Evolutionary conservation across 2,888 invertebrate species (phyloP).

Genomic region (Cinara cedri): DNA sequence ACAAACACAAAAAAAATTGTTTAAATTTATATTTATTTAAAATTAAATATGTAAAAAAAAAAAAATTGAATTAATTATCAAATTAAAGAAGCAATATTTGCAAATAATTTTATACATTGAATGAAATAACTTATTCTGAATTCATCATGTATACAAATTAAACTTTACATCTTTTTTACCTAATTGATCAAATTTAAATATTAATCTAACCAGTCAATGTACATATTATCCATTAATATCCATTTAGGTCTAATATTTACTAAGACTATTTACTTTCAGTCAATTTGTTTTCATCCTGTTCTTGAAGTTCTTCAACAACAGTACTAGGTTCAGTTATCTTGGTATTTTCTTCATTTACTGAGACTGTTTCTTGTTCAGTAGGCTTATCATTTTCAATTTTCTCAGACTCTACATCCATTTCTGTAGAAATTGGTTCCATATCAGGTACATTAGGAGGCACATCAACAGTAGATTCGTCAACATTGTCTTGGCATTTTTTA

Average conservation of each 20-base stretch:
- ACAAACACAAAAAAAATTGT: constrained; percentile 24
- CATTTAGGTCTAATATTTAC: constrained; percentile 31
- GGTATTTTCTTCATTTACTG: constrained; percentile 22
- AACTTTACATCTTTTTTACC: constrained; percentile 33
- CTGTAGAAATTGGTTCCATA: not conserved
- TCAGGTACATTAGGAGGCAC: no score
- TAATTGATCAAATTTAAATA: constrained; percentile 38
- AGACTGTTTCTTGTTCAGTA: constrained; percentile 7
- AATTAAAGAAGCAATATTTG: constrained; percentile 31
- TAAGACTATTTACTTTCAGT: constrained; percentile 50
- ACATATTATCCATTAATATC: constrained; percentile 32
- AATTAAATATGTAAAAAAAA: constrained; percentile 30
- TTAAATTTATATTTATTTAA: constrained; percentile 34
- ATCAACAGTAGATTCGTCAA: constrained; percentile 7
- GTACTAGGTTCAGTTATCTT: constrained; percentile 1
- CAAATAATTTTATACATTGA: constrained; percentile 40
- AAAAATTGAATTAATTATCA: constrained; percentile 18
- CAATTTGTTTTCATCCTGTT: constrained; percentile 34
- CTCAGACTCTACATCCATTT: constrained; percentile 37
- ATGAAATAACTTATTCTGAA: constrained; percentile 40
- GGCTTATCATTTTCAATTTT: constrained; percentile 8
- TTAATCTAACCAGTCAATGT: constrained; percentile 51
- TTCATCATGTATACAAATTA: constrained; percentile 42
- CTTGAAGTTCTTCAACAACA: constrained; percentile 17
- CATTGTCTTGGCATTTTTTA: constrained; percentile 19